Evolutionary conservation across 2,797 vertebrate species (phyloP), one percentile per base, ranked within the genome.

Genomic region (Balearica regulorum): DNA sequence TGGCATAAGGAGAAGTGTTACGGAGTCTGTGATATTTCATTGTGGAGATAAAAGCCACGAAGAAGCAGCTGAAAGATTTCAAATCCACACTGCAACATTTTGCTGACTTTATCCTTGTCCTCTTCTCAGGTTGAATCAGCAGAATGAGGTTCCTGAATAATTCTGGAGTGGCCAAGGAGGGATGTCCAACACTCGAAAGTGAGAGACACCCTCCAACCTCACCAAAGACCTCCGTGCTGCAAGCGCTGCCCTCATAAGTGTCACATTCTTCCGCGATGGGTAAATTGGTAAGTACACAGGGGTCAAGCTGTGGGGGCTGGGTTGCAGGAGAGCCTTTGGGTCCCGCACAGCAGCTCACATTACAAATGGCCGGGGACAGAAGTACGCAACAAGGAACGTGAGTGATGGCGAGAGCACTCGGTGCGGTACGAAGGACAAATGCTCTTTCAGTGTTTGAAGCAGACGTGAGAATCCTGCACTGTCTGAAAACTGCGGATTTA

Each of bases 351-450:
- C 20, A 84, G 28, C 25, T 87, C 19, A n/a, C 54, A 29, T 49
- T 26, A 46, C 48, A 87, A 81, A 54, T 29, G 60, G 39, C 3
- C 0, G 0, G 14, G 29, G 21, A n/a, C 2, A 39, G 24, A 62
- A 33, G 3, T 10, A 16, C 0, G 0, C 31, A 18, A n/a, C 11
- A 13, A 58, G 62, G 66, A 82, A 14, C 10, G 1, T 0, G 12
- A 31, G 64, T 0, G 1, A 44, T 1, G 0, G 18, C 44, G 29
- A 33, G 87, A 89, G 43, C 0, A 1, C 57, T 65, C 1, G 0
- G 6, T 54, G 46, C n/a, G 33, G 44, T 54, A 62, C 1, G 1
- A 75, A 61, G 58, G 55, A 16, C 0, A 1, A 60, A 70, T 22
- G 9, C 15, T 55, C 53, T 77, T 71, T 41, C n/a, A 31, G 39